These are phyloP conservation scores for Drosophila malerkotliana DNA, from an alignment of 1,140 invertebrate genomes.

Conservation along the genomic window DNA sequence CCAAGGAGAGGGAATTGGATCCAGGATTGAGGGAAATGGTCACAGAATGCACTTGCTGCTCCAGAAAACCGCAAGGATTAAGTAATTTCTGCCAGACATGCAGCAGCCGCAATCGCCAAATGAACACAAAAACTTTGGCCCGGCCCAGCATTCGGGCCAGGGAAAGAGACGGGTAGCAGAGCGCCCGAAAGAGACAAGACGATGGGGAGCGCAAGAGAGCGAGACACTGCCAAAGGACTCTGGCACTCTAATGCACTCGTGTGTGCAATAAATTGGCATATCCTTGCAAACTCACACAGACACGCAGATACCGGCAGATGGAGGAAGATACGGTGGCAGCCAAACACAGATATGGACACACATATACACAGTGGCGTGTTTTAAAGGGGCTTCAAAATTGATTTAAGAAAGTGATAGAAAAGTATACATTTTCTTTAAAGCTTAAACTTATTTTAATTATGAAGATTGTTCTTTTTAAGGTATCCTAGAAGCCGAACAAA, in stretches of 20 bases:
- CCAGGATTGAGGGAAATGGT: conserved; percentile 18
- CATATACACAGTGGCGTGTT: conserved; percentile 22
- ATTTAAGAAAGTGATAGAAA: background rate
- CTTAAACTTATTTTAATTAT: too few relatives aligned
- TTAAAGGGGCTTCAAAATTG: background rate
- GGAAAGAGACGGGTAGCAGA: background rate
- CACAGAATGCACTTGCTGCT: conserved; percentile 59
- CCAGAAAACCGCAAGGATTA: conserved; percentile 79
- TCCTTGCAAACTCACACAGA: conserved; percentile 58
- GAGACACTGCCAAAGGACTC: conserved; percentile 31
- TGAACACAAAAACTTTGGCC: conserved; percentile 78
- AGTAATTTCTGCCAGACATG: conserved; percentile 82
- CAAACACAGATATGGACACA: conserved; percentile 12
- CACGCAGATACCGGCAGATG: conserved; percentile 7
- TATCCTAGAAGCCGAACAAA: background rate
- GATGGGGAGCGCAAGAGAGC: background rate
- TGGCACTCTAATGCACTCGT: conserved; percentile 79
- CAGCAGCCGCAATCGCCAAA: conserved; percentile 80
- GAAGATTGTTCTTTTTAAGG: background rate
- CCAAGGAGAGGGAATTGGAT: background rate
- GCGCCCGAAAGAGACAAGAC: background rate
- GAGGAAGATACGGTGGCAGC: conserved; percentile 1
- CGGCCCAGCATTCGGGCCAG: conserved; percentile 35
- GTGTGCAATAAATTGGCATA: conserved; percentile 83
- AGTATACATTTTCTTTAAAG: background rate